Percentiles rank a stretch among this genome's conserved stretches.
phyloP scores from a whole-genome alignment of 37 sponge, comb jelly and placozoan genomes.

The Eunapius fragilis region DNA sequence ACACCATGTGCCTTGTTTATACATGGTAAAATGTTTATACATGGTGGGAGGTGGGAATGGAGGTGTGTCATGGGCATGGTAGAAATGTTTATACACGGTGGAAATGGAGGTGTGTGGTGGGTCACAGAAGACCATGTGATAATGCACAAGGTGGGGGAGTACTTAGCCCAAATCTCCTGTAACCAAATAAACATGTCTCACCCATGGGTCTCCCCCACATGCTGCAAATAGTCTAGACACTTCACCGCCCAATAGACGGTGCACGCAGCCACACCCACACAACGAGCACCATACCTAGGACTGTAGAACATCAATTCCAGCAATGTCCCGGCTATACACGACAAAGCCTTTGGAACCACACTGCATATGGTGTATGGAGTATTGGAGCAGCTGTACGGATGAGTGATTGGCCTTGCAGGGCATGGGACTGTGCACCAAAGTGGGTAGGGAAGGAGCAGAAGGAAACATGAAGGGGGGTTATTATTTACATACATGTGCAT shows the following conservation, averaged over 20 bases:
- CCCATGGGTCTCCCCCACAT: neutral
- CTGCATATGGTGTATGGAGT: slow-evolving; percentile 37
- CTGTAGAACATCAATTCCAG: slow-evolving; percentile 62
- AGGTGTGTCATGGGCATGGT: too few species aligned
- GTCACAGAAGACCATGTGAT: too few species aligned
- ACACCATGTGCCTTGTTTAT: too few species aligned
- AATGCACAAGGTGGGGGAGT: too few species aligned
- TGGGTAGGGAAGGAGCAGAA: neutral
- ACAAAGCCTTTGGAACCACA: slow-evolving; percentile 42
- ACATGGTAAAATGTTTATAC: too few species aligned
- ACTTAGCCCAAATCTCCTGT: too few species aligned
- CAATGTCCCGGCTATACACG: slow-evolving; percentile 31
- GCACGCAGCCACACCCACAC: neutral
- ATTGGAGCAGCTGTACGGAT: slow-evolving; percentile 52
- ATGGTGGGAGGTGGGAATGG: too few species aligned
- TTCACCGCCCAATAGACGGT: too few species aligned
- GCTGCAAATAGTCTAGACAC: too few species aligned
- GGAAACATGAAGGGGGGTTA: neutral
- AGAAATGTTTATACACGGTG: too few species aligned
- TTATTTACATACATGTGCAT: neutral
- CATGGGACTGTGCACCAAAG: slow-evolving; percentile 13
- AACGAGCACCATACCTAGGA: slow-evolving; percentile 33
- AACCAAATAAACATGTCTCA: neutral
- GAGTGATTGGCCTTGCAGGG: slow-evolving; percentile 33
- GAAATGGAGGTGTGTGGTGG: too few species aligned